Conservation (phyloP, 2,888 invertebrate genomes). For the Synergus laeviventris region DNA sequence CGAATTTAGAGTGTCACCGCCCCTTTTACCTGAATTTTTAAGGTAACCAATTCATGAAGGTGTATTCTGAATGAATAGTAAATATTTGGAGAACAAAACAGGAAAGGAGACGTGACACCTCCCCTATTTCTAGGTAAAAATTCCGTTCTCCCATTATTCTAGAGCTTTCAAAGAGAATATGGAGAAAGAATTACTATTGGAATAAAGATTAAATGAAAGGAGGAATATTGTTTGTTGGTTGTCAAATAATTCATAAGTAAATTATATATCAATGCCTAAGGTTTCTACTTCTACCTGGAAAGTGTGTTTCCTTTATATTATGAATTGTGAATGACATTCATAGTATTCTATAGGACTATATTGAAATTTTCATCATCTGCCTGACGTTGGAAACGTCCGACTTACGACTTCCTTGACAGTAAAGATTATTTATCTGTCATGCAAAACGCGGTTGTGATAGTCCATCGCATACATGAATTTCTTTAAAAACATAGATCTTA, state of each 20-base stretch:
- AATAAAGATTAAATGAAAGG: too few relatives aligned
- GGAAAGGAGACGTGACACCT: neutral
- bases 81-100: neutral
- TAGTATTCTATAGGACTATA: neutral
- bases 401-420: conserved; percentile 25
- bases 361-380: conserved; percentile 29
- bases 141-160: neutral
- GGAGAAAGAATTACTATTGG: too few relatives aligned
- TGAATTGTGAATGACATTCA: neutral
- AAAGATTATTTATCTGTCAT: conserved; percentile 24
- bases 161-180: too few relatives aligned
- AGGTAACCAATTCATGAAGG: too few relatives aligned
- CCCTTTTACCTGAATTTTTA: too few relatives aligned
- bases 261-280: neutral
- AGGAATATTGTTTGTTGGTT: too few relatives aligned
- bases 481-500: conserved; percentile 8
- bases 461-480: conserved; percentile 33
- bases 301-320: neutral
- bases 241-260: neutral
- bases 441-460: conserved; percentile 26
- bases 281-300: neutral
- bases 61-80: neutral
- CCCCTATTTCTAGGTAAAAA: neutral
- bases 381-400: conserved; percentile 10
- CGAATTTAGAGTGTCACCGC: too few relatives aligned